Percentiles rank a stretch among this genome's conserved stretches.
These are phyloP conservation scores for Euglossa dilemma DNA, from an alignment of 1,140 invertebrate genomes.

Conservation along the genomic window DNA sequence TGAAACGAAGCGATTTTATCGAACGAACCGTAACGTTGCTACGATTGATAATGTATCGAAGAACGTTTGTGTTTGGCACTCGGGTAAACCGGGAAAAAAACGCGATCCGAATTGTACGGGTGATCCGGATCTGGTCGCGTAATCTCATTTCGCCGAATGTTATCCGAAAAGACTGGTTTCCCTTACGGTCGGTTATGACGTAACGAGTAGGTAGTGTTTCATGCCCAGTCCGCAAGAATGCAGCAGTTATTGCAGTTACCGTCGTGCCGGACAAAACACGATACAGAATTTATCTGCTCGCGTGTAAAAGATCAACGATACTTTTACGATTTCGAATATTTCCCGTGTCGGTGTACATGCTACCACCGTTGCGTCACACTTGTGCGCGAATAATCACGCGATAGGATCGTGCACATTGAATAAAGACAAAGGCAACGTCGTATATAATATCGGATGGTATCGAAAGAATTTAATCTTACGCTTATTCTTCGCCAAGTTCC, in stretches of 20 bases:
- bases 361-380: not conserved
- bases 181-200: not conserved
- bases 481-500: not conserved
- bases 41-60: constrained; percentile 20
- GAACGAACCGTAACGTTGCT: not conserved
- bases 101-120: not conserved
- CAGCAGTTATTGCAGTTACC: constrained; percentile 1
- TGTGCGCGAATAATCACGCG: not conserved
- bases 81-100: not conserved
- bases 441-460: not conserved
- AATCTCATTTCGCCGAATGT: constrained; percentile 11
- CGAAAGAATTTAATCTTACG: not conserved
- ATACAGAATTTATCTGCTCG: not conserved
- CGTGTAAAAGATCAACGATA: no score
- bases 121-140: constrained; percentile 13
- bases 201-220: constrained; percentile 7
- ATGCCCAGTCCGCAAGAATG: not conserved
- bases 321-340: not conserved
- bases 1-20: not conserved
- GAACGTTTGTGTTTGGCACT: not conserved
- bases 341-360: not conserved
- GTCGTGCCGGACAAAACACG: not conserved
- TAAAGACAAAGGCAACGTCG: not conserved
- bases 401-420: not conserved
- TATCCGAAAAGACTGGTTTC: constrained; percentile 19